Base-by-base conservation (phyloP, 2,113 vertebrate genomes). In the Cynoglossus semilaevis region DNA sequence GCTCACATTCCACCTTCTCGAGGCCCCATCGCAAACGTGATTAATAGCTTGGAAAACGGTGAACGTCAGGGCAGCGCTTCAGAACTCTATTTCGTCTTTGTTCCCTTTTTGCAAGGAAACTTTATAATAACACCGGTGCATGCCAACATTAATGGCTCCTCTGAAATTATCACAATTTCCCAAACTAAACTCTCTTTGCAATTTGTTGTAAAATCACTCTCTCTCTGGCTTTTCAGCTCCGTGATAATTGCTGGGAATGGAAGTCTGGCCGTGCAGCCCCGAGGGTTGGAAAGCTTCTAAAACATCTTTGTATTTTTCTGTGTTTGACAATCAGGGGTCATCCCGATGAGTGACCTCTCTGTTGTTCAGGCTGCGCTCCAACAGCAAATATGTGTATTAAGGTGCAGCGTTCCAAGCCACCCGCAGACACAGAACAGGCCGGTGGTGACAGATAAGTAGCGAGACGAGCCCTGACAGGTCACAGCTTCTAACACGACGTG, bases 311-410 rank as follows among this genome's bases (percentile, higher is more conserved):
- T 72, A 22, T 80, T 60, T 68, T 47, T 53, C 58, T 73, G 61
- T 56, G 57, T 76, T 63, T 77, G 65, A 81, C 80, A 81, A 80
- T 75, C 63, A 51, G 22, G 72, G 76, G 80, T 84, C 79, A 88
- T 88, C 82, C 85, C 52, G 75, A 77, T 65, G 70, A 38, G 58
- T 77, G 81, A 87, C 77, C 82, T 65, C 63, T 57, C 46, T 58
- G 74, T 79, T 82, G 81, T 74, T 74, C 15, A 29, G 48, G 43
- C 41, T 58, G 58, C 45, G 70, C 59, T 80, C 47, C 45, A 77
- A 70, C 62, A 73, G 78, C 75, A 84, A 85, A 81, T 76, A 87
- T 80, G 85, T 78, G 79, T 73, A 67, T 76, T 74, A 70, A 78
- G 80, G 68, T 70, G 67, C 70, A 59, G 51, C 35, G 51, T 59